Evolutionary conservation across 2,113 vertebrate species (phyloP).

Genomic region (Antennarius striatus): DNA sequence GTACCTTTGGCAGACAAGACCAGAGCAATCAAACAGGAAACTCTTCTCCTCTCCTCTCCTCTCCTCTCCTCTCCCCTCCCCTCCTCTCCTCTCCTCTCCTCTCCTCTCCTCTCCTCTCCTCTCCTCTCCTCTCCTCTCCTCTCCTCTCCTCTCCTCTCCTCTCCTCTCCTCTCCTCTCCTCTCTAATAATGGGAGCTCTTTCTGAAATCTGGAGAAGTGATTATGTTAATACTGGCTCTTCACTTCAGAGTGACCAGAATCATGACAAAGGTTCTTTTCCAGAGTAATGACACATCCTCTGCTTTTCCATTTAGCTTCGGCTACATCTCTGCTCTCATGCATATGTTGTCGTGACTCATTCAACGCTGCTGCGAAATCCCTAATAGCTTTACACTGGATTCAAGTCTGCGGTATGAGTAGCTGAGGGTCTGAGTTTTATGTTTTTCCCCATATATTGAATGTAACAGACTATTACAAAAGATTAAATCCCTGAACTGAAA

Average conservation of each 20-base stretch:
- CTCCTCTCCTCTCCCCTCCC: slow-evolving; percentile 10
- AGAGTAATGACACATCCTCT: slow-evolving; percentile 68
- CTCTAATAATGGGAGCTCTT: slow-evolving; percentile 41
- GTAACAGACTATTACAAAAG: slow-evolving; percentile 32
- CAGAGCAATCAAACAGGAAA: slow-evolving; percentile 58
- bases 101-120: slow-evolving; percentile 2
- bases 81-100: slow-evolving; percentile 3
- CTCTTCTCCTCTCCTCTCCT: slow-evolving; percentile 4
- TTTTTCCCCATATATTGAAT: slow-evolving; percentile 20
- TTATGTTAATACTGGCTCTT: slow-evolving; percentile 69
- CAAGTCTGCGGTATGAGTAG: slow-evolving; percentile 34
- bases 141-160: slow-evolving; percentile 11
- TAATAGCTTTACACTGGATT: slow-evolving; percentile 44
- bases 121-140: slow-evolving; percentile 1
- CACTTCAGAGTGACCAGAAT: slow-evolving; percentile 57
- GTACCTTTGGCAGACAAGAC: slow-evolving; percentile 51
- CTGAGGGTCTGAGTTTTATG: slow-evolving; percentile 1
- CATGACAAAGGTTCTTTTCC: slow-evolving; percentile 64
- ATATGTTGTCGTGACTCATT: slow-evolving; percentile 57
- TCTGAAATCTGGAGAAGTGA: slow-evolving; percentile 60
- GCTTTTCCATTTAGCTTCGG: slow-evolving; percentile 68
- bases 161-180: not conserved
- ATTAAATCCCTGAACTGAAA: slow-evolving; percentile 33
- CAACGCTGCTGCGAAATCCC: slow-evolving; percentile 46
- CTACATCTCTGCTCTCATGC: slow-evolving; percentile 63